Conservation (phyloP, 2,888 invertebrate species). For the Disparrhopalites patrizii region DNA sequence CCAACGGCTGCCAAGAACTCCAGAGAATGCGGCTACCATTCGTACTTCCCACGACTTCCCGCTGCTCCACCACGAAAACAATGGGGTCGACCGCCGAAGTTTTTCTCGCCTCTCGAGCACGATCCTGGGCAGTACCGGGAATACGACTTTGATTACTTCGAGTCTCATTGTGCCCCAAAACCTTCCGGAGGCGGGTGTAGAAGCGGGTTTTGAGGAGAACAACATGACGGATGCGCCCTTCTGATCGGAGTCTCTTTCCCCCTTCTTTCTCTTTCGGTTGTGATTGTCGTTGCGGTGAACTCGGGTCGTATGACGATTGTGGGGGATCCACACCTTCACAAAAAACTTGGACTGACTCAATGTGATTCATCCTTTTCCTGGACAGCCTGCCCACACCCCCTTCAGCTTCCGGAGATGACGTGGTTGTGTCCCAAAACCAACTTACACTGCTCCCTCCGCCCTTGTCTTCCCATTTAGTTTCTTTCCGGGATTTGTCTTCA, state of each 20-base stretch:
- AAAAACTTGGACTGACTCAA: constrained; percentile 33
- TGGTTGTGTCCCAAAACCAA: too few species aligned
- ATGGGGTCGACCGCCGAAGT: background rate
- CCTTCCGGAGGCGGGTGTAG: background rate
- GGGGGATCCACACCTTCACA: constrained; percentile 37
- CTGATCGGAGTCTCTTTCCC: background rate
- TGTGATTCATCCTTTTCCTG: too few species aligned
- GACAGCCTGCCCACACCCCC: too few species aligned
- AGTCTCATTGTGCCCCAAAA: background rate
- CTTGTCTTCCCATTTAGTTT: too few species aligned
- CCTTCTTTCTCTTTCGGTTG: too few species aligned
- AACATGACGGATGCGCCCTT: constrained; percentile 9
- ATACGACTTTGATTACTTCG: too few species aligned
- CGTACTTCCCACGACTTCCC: background rate
- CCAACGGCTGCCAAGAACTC: constrained; percentile 15
- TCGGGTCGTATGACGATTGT: background rate
- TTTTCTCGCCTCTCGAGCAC: background rate
- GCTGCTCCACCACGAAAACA: constrained; percentile 23
- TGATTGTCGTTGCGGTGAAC: too few species aligned
- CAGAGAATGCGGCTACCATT: background rate
- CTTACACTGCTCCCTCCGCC: too few species aligned
- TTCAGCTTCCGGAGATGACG: too few species aligned
- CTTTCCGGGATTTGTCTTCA: too few species aligned
- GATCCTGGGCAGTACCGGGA: background rate
- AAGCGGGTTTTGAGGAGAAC: constrained; percentile 14